Evolutionary conservation across 2,797 vertebrate species (phyloP), one percentile per base, ranked within the genome.

Genomic region (Benthosema pterotum): DNA sequence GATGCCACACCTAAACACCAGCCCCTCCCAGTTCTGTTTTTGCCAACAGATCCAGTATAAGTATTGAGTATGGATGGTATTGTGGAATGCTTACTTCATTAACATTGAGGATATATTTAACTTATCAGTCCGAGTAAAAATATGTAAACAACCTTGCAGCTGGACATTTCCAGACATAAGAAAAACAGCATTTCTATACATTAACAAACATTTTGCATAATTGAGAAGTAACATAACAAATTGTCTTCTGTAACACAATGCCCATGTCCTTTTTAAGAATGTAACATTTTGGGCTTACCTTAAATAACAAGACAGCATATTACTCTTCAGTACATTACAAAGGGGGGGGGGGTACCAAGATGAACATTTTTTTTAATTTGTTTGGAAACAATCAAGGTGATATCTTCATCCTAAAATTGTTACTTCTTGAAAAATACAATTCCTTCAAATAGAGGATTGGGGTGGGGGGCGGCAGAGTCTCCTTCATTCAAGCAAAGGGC

Each of bases 401-500:
- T 56, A 50, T 70, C 75, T 60, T 70, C 63, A 55, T 75, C 60
- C 28, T 56, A 70, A 74, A 56, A 64, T 63, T 83, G 82, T 82
- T 79, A 80, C 79, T 68, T 18, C n/a, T 38, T 38, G 32, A 38
- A 38, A 38, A 38, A 38, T 38, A 38, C 69, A 82, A 88, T 92
- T 92, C 89, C 87, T 89, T 93, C 89, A 81, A 38, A 82, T 77
- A 79, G 82, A 77, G 18, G 16, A 22, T 80, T 77, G 71, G 50
- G 50, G n/a, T n/a, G 49, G 17, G 16, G 49, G 49, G 17, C 18
- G 17, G 75, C 87, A 89, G 32, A 59, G 63, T 38, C 65, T 69
- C 82, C 84, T 87, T 92, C 83, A 81, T 78, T 78, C 77, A 45
- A 72, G 80, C 81, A 85, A 90, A 92, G 77, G 86, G 89, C 85